Percentiles rank a stretch among this genome's conserved stretches.
Evolutionary conservation across 2,113 vertebrate genomes (phyloP).

Genomic region (Polyodon spathula): DNA sequence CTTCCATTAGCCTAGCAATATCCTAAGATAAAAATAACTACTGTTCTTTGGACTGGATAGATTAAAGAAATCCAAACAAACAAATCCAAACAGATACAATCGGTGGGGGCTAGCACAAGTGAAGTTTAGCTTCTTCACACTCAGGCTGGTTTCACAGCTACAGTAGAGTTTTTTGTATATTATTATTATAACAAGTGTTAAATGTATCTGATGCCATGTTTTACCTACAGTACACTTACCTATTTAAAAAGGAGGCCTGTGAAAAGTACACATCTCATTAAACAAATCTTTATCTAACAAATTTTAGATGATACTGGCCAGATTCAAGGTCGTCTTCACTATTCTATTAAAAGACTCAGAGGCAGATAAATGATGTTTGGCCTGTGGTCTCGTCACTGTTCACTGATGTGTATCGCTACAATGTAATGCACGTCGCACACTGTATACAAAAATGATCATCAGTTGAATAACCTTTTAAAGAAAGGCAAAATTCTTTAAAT

Average conservation of each 20-base stretch:
- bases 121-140: too few species aligned
- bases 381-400: slow-evolving; percentile 40
- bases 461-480: too few species aligned
- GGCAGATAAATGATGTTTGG: slow-evolving; percentile 42
- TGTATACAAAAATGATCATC: too few species aligned
- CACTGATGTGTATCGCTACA: slow-evolving; percentile 36
- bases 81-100: too few species aligned
- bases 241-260: neutral
- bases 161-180: too few species aligned
- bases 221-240: neutral
- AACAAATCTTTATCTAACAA: too few species aligned
- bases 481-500: too few species aligned
- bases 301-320: slow-evolving; percentile 30
- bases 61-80: too few species aligned
- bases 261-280: slow-evolving; percentile 22
- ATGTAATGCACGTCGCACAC: neutral
- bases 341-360: slow-evolving; percentile 43
- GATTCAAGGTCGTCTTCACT: slow-evolving; percentile 42
- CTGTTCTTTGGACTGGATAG: neutral
- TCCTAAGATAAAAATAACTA: neutral
- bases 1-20: too few species aligned
- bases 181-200: too few species aligned
- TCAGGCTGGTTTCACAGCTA: neutral
- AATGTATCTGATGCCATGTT: too few species aligned
- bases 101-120: too few species aligned